Evolutionary conservation across 2,113 vertebrate species (phyloP).

Genomic region (Heterocephalus glaber): DNA sequence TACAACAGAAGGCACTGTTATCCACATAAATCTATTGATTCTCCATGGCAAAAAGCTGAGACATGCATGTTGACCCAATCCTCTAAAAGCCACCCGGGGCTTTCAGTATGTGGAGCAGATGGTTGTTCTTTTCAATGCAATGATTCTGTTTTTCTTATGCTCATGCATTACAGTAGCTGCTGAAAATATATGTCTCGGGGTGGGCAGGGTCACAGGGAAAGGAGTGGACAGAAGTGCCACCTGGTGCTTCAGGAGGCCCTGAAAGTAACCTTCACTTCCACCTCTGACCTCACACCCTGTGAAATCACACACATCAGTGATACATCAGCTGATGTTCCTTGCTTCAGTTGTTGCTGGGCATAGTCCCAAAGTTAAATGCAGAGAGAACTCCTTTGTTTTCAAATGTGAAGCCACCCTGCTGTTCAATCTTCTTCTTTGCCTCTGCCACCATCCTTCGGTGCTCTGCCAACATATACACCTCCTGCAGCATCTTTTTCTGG

Average conservation of each 20-base stretch:
- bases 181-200: conserved; percentile 80
- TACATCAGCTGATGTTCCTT: neutral
- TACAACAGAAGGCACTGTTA: conserved; percentile 91
- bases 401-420: conserved; percentile 85
- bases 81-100: conserved; percentile 72
- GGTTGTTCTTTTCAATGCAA: conserved; percentile 77
- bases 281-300: conserved; percentile 66
- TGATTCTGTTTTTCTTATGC: conserved; percentile 80
- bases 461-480: conserved; percentile 95
- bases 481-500: conserved; percentile 96
- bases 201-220: conserved; percentile 61
- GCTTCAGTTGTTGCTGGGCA: conserved; percentile 85
- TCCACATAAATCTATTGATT: conserved; percentile 85
- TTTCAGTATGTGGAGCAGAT: conserved; percentile 74
- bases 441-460: conserved; percentile 90
- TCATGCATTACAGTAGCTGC: conserved; percentile 86
- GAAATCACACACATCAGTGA: conserved; percentile 68
- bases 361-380: conserved; percentile 85
- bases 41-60: conserved; percentile 89
- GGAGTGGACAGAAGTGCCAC: conserved; percentile 35
- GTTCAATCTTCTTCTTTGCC: conserved; percentile 87
- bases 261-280: neutral
- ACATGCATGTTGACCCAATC: conserved; percentile 80
- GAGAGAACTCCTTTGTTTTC: conserved; percentile 86
- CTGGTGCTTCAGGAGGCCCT: conserved; percentile 57